phyloP scores from a whole-genome alignment of 2,113 vertebrate genomes.

The Pachycephala philippinensis region DNA sequence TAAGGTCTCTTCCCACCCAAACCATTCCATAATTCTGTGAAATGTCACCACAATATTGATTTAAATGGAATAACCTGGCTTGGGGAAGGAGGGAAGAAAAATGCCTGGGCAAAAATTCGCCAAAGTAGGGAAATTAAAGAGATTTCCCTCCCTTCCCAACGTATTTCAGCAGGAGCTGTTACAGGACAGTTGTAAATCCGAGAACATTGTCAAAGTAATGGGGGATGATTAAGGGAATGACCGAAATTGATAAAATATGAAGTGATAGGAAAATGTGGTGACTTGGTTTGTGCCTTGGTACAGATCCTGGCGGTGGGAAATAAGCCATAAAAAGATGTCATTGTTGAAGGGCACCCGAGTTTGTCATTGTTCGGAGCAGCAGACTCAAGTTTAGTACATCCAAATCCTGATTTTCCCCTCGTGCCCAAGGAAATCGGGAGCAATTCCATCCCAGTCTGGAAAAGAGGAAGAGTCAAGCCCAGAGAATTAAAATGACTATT shows the following conservation, averaged over 20 bases:
- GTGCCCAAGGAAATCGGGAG: not conserved
- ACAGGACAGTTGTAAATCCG: not conserved
- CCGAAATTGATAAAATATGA: not conserved
- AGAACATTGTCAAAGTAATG: not conserved
- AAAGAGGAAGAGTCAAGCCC: not conserved
- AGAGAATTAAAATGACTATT: not conserved
- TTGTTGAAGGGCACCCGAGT: not conserved
- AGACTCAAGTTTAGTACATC: not conserved
- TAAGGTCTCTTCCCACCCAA: not conserved
- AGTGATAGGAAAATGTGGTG: not conserved
- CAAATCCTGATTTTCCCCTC: not conserved
- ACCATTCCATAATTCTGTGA: not conserved
- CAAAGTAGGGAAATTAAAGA: not conserved
- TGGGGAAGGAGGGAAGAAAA: not conserved
- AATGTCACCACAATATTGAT: not conserved
- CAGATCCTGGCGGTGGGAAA: not conserved
- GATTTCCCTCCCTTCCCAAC: not conserved
- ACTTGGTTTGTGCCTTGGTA: not conserved
- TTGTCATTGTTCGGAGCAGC: not conserved
- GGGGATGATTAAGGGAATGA: not conserved
- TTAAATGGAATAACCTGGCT: not conserved
- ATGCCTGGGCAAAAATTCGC: not conserved
- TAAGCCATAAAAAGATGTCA: not conserved
- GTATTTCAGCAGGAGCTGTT: not conserved
- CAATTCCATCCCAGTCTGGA: not conserved